Evolutionary conservation across 1,140 invertebrate species (phyloP).

Genomic region (Ceratina japonica): DNA sequence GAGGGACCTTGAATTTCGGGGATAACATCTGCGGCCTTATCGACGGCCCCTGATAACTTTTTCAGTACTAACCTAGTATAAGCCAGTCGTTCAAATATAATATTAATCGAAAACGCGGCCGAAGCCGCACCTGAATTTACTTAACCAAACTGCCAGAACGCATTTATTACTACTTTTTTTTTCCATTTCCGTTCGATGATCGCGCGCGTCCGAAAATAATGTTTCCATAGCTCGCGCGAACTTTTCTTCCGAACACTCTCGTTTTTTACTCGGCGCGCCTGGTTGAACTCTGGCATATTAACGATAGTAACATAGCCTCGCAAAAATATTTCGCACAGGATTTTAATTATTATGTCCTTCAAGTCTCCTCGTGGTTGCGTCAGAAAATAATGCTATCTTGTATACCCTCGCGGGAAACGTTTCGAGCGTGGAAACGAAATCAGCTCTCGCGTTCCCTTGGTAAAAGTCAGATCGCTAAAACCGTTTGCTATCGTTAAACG

Average conservation of each 20-base stretch:
- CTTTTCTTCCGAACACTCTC: too few relatives aligned
- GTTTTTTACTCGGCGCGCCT: background rate
- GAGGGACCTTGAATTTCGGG: constrained; percentile 79
- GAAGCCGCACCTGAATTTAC: constrained; percentile 74
- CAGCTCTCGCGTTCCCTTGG: background rate
- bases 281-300: background rate
- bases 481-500: background rate
- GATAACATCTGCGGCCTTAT: constrained; percentile 80
- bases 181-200: background rate
- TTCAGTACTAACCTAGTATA: constrained; percentile 79
- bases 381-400: background rate
- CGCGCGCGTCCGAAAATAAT: background rate
- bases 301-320: background rate
- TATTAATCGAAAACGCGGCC: constrained; percentile 73
- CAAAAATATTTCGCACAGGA: background rate
- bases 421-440: background rate
- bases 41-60: constrained; percentile 75
- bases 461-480: background rate
- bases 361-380: too few relatives aligned
- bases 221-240: too few relatives aligned
- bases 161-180: constrained; percentile 31
- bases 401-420: background rate
- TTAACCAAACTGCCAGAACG: constrained; percentile 57
- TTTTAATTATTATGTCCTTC: too few relatives aligned
- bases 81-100: constrained; percentile 79